Conservation (phyloP, 2,797 vertebrate genomes). For the Diplodus sargus region DNA sequence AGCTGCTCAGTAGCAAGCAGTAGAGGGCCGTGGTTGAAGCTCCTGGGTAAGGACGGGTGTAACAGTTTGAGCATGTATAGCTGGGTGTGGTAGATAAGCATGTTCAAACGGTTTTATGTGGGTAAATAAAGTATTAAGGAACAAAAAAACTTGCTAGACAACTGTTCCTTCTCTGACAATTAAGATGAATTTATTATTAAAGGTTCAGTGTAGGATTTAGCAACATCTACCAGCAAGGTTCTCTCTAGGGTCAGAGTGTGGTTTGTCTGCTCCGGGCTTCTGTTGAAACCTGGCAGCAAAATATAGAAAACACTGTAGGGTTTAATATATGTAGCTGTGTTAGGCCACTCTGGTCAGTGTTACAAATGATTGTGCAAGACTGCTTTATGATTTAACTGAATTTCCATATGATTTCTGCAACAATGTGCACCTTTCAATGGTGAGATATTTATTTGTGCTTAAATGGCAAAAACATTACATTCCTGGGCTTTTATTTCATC, state of each 20-base stretch:
- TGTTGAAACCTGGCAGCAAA: too few species aligned
- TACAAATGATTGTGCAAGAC: too few species aligned
- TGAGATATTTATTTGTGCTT: background rate
- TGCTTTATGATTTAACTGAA: background rate
- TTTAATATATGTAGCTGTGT: too few species aligned
- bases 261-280: too few species aligned
- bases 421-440: background rate
- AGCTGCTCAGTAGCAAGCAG: background rate
- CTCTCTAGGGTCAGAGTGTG: too few species aligned
- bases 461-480: background rate
- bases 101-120: slow-evolving; percentile 13
- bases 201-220: too few species aligned
- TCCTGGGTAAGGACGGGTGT: slow-evolving; percentile 2
- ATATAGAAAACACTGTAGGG: too few species aligned
- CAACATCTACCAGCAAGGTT: too few species aligned
- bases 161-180: background rate
- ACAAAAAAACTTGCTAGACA: slow-evolving; percentile 11
- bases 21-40: background rate
- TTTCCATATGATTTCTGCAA: background rate
- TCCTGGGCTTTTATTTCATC: background rate
- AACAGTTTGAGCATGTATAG: slow-evolving; percentile 5
- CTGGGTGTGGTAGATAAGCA: slow-evolving; percentile 10
- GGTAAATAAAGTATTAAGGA: slow-evolving; percentile 30
- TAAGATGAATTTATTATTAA: too few species aligned
- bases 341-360: too few species aligned